Evolutionary conservation across 2,888 invertebrate species (phyloP).

Genomic region (Cantharis nigra): DNA sequence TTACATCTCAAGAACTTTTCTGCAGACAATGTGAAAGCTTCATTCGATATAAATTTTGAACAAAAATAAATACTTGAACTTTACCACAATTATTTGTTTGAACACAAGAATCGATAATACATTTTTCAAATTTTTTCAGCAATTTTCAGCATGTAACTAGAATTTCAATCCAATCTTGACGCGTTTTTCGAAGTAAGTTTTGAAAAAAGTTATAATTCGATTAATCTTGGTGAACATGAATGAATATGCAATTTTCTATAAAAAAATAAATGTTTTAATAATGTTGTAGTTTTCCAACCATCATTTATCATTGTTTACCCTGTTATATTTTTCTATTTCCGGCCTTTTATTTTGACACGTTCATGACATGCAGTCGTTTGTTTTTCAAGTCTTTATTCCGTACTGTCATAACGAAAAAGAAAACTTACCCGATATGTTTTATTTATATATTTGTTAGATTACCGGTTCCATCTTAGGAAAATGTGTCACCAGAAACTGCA

Average conservation of each 20-base stretch:
- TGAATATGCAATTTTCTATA: neutral
- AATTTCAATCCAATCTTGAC: neutral
- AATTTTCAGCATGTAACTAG: neutral
- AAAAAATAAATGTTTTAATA: conserved; percentile 3
- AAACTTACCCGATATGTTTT: conserved; percentile 19
- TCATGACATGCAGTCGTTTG: conserved; percentile 20
- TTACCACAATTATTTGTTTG: neutral
- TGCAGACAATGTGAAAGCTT: neutral
- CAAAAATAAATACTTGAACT: neutral
- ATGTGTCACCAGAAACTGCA: conserved; percentile 15
- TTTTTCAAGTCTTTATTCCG: conserved; percentile 19
- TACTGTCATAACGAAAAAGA: conserved; percentile 18
- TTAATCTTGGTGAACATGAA: neutral
- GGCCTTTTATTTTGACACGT: conserved; percentile 22
- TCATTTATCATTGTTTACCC: conserved; percentile 22
- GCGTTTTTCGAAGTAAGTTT: neutral
- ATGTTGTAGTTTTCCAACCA: conserved; percentile 4
- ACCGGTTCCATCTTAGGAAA: conserved; percentile 14
- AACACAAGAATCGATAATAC: neutral
- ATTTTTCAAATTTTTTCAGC: neutral
- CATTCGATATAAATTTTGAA: neutral
- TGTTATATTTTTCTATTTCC: conserved; percentile 25
- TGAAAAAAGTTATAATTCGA: neutral
- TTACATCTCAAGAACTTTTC: neutral
- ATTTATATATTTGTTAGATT: conserved; percentile 21